Percentiles rank a stretch among this genome's conserved stretches.
phyloP scores from a whole-genome alignment of 2,888 invertebrate species.

The Muscina levida region DNA sequence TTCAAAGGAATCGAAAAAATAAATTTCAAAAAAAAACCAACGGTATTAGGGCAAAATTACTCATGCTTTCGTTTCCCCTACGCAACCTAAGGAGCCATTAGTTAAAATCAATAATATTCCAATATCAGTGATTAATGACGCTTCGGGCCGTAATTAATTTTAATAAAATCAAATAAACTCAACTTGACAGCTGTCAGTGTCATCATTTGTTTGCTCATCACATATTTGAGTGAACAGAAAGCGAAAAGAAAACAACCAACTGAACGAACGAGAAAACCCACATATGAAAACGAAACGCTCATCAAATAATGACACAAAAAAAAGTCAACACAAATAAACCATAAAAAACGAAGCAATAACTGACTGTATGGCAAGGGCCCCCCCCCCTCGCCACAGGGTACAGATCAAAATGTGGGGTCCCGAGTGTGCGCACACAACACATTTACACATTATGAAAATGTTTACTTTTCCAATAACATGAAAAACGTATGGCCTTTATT shows the following conservation, averaged over 20 bases:
- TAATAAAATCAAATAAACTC: conserved; percentile 78
- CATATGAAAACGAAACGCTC: conserved; percentile 42
- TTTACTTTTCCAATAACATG: conserved; percentile 22
- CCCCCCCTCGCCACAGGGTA: background rate
- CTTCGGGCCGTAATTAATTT: conserved; percentile 76
- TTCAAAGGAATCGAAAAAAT: background rate
- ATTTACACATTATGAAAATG: conserved; percentile 2
- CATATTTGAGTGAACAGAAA: conserved; percentile 55
- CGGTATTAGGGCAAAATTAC: no score
- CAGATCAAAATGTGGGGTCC: no score
- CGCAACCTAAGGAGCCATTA: no score
- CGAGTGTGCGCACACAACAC: background rate
- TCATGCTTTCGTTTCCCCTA: no score
- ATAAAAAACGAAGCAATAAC: conserved; percentile 47
- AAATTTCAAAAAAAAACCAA: background rate
- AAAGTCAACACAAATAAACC: conserved; percentile 39
- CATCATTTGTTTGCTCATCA: conserved; percentile 68
- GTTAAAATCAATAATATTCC: conserved; percentile 70
- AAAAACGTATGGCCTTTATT: background rate
- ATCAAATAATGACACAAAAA: conserved; percentile 41
- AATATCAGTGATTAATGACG: conserved; percentile 76
- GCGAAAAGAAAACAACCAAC: no score
- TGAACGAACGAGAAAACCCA: conserved; percentile 32
- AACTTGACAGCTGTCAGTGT: conserved; percentile 71
- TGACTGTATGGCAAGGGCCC: no score